These are phyloP conservation scores for Hemistola chrysoprasaria DNA, from an alignment of 2,888 invertebrate genomes.

Conservation along the genomic window DNA sequence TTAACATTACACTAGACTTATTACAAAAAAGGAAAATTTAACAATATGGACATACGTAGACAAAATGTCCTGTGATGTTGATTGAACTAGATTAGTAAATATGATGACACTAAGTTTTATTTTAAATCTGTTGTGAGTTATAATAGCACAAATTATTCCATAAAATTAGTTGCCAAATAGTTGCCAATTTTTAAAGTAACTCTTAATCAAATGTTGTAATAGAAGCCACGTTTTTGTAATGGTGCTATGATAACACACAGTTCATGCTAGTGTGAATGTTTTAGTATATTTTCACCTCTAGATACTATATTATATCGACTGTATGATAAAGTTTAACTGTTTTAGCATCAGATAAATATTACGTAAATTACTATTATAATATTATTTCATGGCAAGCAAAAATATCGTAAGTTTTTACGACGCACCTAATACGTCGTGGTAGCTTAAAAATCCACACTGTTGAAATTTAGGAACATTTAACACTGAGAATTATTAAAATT, in stretches of 20 bases:
- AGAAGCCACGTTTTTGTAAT: constrained; percentile 17
- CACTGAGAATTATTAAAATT: constrained; percentile 76
- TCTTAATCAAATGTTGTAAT: constrained; percentile 2
- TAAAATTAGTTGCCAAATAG: constrained; percentile 19
- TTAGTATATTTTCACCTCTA: constrained; percentile 10
- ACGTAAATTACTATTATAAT: constrained; percentile 46
- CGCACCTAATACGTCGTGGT: constrained; percentile 44
- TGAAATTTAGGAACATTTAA: constrained; percentile 81
- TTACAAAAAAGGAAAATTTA: constrained; percentile 54
- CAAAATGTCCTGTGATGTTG: constrained; percentile 44
- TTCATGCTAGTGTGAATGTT: constrained; percentile 8
- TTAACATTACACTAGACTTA: constrained; percentile 74
- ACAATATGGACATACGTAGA: constrained; percentile 54
- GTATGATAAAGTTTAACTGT: constrained; percentile 14
- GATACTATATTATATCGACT: constrained; percentile 16
- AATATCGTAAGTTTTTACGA: constrained; percentile 44
- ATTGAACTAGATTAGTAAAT: constrained; percentile 55
- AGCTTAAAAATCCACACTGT: constrained; percentile 65
- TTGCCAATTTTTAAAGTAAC: constrained; percentile 20
- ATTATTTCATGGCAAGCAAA: constrained; percentile 73
- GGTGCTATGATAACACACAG: constrained; percentile 26
- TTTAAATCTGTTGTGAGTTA: constrained; percentile 19
- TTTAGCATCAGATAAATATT: constrained; percentile 30
- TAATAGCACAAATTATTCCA: constrained; percentile 19
- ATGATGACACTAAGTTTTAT: constrained; percentile 9